phyloP scores from a whole-genome alignment of 2,797 vertebrate genomes.

The Myioborus miniatus region DNA sequence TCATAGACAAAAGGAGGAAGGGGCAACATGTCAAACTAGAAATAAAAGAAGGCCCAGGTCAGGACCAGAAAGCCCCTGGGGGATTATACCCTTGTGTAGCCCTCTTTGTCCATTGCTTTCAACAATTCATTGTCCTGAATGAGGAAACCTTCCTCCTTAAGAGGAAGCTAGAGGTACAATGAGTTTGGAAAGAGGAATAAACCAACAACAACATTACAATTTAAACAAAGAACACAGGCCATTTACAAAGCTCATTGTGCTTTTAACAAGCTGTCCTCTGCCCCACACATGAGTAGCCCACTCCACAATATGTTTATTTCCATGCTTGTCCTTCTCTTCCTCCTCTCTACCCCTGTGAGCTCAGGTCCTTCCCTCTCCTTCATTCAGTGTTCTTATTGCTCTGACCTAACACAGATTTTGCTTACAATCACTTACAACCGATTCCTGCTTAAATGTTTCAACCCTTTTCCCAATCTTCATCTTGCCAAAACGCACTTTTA shows the following conservation, averaged over 20 bases:
- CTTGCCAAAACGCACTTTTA: not conserved
- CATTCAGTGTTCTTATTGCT: not conserved
- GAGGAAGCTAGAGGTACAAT: not conserved
- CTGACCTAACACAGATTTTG: not conserved
- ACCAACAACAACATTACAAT: not conserved
- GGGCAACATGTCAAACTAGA: not conserved
- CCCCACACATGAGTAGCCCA: not conserved
- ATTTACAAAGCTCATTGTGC: not conserved
- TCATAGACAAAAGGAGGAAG: not conserved
- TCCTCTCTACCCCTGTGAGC: not conserved
- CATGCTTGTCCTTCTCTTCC: not conserved
- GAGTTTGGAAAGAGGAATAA: not conserved
- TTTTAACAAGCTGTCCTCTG: not conserved
- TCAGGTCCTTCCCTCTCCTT: not conserved
- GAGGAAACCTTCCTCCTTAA: not conserved
- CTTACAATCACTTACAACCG: not conserved
- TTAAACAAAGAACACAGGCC: not conserved
- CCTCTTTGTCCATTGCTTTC: not conserved
- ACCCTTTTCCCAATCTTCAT: not conserved
- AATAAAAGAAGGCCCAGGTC: not conserved
- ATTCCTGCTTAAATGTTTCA: not conserved
- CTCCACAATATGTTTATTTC: not conserved
- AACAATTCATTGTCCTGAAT: not conserved
- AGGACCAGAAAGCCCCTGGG: not conserved
- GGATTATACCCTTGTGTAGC: not conserved